Base-by-base conservation (phyloP, 2,797 vertebrate genomes). In the Telmatherina bonti region DNA sequence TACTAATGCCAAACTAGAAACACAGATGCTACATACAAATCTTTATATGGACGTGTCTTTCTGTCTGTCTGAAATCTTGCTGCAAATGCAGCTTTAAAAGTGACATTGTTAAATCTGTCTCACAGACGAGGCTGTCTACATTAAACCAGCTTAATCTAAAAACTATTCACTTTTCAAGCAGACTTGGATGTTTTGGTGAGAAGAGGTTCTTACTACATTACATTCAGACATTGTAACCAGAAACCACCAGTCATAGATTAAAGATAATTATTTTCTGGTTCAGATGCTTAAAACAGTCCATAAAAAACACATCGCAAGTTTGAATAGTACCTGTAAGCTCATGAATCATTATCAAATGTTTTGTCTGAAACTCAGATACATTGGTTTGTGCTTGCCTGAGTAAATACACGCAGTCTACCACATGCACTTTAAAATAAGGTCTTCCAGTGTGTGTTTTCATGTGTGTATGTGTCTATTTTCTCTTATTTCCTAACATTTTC, bases 1-100 rank as follows among this genome's bases (percentile, higher is more conserved):
- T 85, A 86, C 82, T 36, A 74, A 62, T 89, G 90, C 85, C 92
- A 90, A 84, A 85, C 84, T 76, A 83, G 54, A 72, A 74, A 51
- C 62, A 68, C 77, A 57, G 38, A 70, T 35, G 36, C 12, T 7
- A 35, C 16, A 78, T 16, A 71, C 59, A 79, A 36, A 67, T 62
- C n/a, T n/a, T n/a, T n/a, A 5, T 3, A 5, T 3, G 1, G 18
- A 20, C 7, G 5, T 43, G 7, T 43, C 36, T 4, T 3, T 41
- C 38, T 41, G 0, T 6, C 38, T 18, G 16, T n/a, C n/a, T 8
- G 55, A 24, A 31, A 4, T 7, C 29, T 55, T 53, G 18, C 29
- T 38, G 22, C 30, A n/a, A 5, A 13, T 61, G 7, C 6, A 7
- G 9, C 31, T 27, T 27, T 10, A 49, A 49, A 49, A 22, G 45